Evolutionary conservation across 2,888 invertebrate genomes (phyloP), one percentile per base, ranked within the genome.

Genomic region (Lithophane socia): DNA sequence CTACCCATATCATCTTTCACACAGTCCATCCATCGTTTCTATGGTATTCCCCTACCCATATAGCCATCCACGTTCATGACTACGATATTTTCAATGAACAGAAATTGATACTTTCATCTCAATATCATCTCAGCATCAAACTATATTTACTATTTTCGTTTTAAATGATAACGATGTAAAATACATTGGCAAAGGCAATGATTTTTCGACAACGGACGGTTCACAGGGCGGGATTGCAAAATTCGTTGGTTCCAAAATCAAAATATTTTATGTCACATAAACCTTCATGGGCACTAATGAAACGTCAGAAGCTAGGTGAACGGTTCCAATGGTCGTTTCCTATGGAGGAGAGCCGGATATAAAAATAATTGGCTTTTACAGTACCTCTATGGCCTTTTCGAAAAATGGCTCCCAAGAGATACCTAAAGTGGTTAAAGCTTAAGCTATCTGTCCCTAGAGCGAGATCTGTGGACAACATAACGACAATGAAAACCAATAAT

Each of bases 401-500:
- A 3, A 60, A 58, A n/a, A 63, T 63, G 3, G 10, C 24, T 63
- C 77, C 54, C 47, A 8, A 47, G 24, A 21, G 37, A 47, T 10
- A 9, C 37, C 12, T 61, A 18, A 72, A 77, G 18, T 70, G 61
- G 37, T 21, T 54, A 16, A 21, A 37, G 3, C 18, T 18, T n/a
- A 7, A 18, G 13, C 10, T 42, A 61, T 37, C 12, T 18, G 16
- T 77, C 80, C 73, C 61, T 12, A 18, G 16, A 54, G 80, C 3
- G 54, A 61, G 3, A 72, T 71, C 12, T 37, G 16, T 9, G 52
- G 47, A 47, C 61, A 47, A 29, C 37, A 72, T 79, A 47, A 63
- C 24, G 16, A 29, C 47, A 47, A 10, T 63, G 4, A 56, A 47
- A 54, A 42, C 12, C 24, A 71, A 54, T 42, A 21, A 4, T 42